Evolutionary conservation across 2,888 invertebrate genomes (phyloP), one percentile per base, ranked within the genome.

Genomic region (Acanthopleura granulata): DNA sequence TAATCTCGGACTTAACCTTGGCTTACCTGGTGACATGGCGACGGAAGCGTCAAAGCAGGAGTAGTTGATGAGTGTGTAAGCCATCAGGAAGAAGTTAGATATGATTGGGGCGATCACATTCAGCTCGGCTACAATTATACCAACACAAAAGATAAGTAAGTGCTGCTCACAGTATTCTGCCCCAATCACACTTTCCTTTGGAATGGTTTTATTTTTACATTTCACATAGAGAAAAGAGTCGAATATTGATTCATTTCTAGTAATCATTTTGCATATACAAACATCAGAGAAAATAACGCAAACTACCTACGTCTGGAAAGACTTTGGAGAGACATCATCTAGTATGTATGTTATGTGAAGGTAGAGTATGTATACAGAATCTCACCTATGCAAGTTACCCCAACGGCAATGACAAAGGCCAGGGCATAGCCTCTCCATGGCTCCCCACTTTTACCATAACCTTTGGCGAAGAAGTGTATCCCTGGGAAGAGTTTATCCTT

Each of bases 401-500:
- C 92, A 16, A 95, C 92, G 0, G 97, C 96, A 18, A 99, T 95
- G 79, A 95, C 86, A 90, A 98, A 98, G 0, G 97, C 96, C 0
- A 99, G 93, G 9, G 97, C 93, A 88, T 99, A 99, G 78, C 97
- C 98, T 76, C 97, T 92, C 84, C 96, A 95, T 0, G 93, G 93
- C 79, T 93, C 93, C 74, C 92, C 92, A 78, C 89, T 90, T 72
- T 89, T 90, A 4, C 93, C 92, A 80, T 91, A 92, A 12, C 92
- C 93, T 81, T 91, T 97, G 66, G 96, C 96, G 92, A 99, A 98
- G 91, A 94, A 95, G 49, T 85, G 83, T 80, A 99, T 93, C 15
- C 96, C 95, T 0, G 99, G 99, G 91, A 98, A 99, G 82, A 99
- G 95, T 85, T 94, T 93, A 92, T 99, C 99, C 77, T 95, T 95